phyloP scores from a whole-genome alignment of 2,113 vertebrate genomes.

The Anolis carolinensis region DNA sequence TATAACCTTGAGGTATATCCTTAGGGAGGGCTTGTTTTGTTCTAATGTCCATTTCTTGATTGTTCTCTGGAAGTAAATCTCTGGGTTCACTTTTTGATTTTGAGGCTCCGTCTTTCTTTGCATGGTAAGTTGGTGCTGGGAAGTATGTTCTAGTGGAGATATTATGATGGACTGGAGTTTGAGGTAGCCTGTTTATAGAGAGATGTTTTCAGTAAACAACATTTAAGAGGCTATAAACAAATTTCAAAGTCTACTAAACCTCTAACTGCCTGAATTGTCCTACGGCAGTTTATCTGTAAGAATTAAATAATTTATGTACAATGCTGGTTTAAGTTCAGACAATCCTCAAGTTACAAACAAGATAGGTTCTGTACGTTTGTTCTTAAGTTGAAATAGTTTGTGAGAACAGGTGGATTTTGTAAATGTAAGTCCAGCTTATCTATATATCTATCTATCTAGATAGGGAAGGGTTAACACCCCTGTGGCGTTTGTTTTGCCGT shows the following conservation, averaged over 20 bases:
- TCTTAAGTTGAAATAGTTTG: too few relatives aligned
- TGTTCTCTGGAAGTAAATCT: conserved; percentile 61
- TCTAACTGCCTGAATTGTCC: neutral
- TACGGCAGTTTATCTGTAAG: neutral
- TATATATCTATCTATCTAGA: too few relatives aligned
- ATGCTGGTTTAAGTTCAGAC: neutral
- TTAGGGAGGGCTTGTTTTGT: conserved; percentile 67
- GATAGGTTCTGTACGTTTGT: too few relatives aligned
- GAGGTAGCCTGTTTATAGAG: conserved; percentile 64
- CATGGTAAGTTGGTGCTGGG: conserved; percentile 44
- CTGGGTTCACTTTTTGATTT: conserved; percentile 71
- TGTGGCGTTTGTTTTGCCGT: too few relatives aligned
- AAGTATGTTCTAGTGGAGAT: conserved; percentile 52
- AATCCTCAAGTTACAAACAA: too few relatives aligned
- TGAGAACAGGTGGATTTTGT: too few relatives aligned
- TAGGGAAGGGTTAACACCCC: too few relatives aligned
- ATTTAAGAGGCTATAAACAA: neutral
- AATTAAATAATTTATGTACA: neutral
- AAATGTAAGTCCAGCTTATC: too few relatives aligned
- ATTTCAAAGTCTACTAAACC: neutral
- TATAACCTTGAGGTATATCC: conserved; percentile 58
- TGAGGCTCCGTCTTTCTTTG: conserved; percentile 55
- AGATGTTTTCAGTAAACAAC: conserved; percentile 29
- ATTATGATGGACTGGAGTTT: conserved; percentile 73
- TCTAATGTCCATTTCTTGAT: conserved; percentile 63